Base-by-base conservation (phyloP, 2,113 vertebrate species). In the Microcebus tavaratra region DNA sequence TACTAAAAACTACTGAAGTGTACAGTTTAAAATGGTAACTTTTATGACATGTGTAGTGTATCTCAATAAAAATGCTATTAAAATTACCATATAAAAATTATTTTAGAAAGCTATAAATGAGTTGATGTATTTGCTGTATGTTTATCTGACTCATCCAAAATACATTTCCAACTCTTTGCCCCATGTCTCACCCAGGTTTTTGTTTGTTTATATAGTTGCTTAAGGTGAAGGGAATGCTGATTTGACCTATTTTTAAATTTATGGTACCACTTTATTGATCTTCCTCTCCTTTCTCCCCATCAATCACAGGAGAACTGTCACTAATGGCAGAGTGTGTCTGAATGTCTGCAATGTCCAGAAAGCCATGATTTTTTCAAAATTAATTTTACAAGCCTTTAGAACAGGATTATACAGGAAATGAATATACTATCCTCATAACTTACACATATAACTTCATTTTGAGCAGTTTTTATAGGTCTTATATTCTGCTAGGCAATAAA, bases 321-420 rank as follows among this genome's bases (percentile, higher is more conserved):
- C 48, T 76, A 57, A 70, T 13, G n/a, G 70, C 5, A 31, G 79
- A 91, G 70, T 55, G 50, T 67, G 39, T 81, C 93, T 95, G 96
- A 57, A 76, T 72, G 27, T 87, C 61, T 89, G 34, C 83, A 91
- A 93, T 70, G 36, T 89, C 42, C 75, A 75, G 67, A 94, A 83
- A 75, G 31, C 88, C 39, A 67, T 67, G 68, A 84, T 84, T 95
- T 96, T 97, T 65, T 72, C 79, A 83, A 97, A 95, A 81, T 92
- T 96, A 90, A 90, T 87, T 96, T 97, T 95, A 87, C 21, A 96
- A 94, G 95, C 59, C 91, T 96, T 86, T 95, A 90, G 75, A 90
- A 96, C 67, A 96, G 84, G 89, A 88, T 90, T 23, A 0, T 73
- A 57, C 91, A 96, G 97, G 97, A 98, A 98, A 97, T 98, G 97